Base-by-base conservation (phyloP, 1,140 invertebrate genomes). In the Drosophila ambigua region DNA sequence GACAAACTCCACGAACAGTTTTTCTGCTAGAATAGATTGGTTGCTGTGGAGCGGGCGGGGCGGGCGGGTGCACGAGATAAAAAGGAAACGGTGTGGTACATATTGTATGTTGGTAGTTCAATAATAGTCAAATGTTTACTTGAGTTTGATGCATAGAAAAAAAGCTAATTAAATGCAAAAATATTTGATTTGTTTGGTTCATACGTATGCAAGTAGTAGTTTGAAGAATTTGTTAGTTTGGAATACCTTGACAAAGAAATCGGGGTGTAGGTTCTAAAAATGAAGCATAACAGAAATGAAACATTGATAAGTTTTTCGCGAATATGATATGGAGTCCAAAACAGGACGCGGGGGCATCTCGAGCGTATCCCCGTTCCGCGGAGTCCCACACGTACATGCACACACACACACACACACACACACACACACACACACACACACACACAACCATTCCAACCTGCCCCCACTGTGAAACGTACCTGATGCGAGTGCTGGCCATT, bases 401-500 rank as follows among this genome's bases (percentile, higher is more conserved):
- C 50, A 68, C 39, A 43, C 65, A 53, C 41, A 9, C 31, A n/a
- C 64, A 15, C 9, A n/a, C 28, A 50, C 57, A 39, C 51, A 69
- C 51, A 68, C 39, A 43, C 65, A 53, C 41, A 9, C 31, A n/a
- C 64, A 15, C 9, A n/a, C 28, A 50, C 57, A 39, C 9, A 4
- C 39, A 43, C 65, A 67, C 46, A 9, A 35, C 16, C 52, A 23
- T n/a, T 15, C 49, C 64, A 50, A 45, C 15, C n/a, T 39, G 35
- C 41, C 13, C 59, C 26, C 23, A 15, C 16, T 51, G 26, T 13
- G 23, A 26, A 57, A 65, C 83, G 58, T 85, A 92, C 91, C 91
- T 92, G 91, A 78, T 92, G 91, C 41, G 92, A 92, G 72, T 93
- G 93, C 74, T 93, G 92, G 7, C 91, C 91, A 57, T 92, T 93